Conservation (phyloP, 2,888 invertebrate species). For the Stenodera caucasica region DNA sequence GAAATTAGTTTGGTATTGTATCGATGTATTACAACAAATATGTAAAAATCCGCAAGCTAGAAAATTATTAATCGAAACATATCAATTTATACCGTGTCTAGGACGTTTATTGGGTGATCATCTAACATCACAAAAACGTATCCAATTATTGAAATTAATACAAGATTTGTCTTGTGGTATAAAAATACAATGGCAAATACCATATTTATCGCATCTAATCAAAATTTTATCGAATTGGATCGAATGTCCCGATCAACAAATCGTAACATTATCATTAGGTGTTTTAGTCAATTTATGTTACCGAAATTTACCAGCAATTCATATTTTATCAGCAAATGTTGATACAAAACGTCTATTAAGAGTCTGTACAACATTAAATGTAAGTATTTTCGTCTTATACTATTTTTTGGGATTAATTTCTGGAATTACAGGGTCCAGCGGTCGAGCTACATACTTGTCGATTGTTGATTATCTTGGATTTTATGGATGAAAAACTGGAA, state of each 20-base stretch:
- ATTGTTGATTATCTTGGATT: constrained; percentile 59
- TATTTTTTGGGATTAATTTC: constrained; percentile 1
- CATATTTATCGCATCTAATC: constrained; percentile 69
- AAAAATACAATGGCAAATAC: constrained; percentile 78
- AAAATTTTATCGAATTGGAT: constrained; percentile 70
- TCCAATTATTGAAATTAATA: constrained; percentile 65
- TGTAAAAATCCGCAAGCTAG: constrained; percentile 65
- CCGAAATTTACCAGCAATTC: constrained; percentile 74
- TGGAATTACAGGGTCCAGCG: constrained; percentile 47
- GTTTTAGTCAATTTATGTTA: constrained; percentile 79
- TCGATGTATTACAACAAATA: constrained; percentile 66
- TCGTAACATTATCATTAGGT: constrained; percentile 63
- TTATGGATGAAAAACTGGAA: constrained; percentile 56
- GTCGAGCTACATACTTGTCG: constrained; percentile 61
- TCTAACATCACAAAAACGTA: constrained; percentile 66
- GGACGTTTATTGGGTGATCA: constrained; percentile 64
- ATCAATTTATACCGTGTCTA: constrained; percentile 70
- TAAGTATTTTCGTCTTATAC: constrained; percentile 40
- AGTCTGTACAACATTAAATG: constrained; percentile 64
- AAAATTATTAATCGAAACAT: constrained; percentile 67
- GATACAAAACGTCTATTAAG: constrained; percentile 70
- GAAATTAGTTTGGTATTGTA: constrained; percentile 65
- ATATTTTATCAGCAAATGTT: constrained; percentile 70
- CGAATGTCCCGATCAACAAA: constrained; percentile 58
- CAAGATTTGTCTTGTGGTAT: constrained; percentile 79